Evolutionary conservation across 2,797 vertebrate genomes (phyloP).

Genomic region (Heterohyrax brucei): DNA sequence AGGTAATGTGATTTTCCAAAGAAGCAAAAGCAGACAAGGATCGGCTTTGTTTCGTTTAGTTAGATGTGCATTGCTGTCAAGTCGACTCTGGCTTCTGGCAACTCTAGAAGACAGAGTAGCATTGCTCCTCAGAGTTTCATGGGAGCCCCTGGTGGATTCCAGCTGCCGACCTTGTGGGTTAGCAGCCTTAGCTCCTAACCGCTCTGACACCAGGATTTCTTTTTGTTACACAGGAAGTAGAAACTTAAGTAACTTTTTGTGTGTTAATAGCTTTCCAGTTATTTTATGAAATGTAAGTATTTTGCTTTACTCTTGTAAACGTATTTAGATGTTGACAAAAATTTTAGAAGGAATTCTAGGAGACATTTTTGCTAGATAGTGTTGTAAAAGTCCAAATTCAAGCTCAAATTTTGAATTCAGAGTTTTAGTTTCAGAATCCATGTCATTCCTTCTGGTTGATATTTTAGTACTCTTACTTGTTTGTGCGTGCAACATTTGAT

Average conservation of each 20-base stretch:
- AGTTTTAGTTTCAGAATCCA: constrained; percentile 51
- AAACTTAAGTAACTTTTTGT: too few relatives aligned
- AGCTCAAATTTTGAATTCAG: constrained; percentile 53
- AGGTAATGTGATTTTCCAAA: background rate
- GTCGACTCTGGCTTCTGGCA: too few relatives aligned
- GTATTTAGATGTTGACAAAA: constrained; percentile 48
- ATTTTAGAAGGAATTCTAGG: constrained; percentile 23
- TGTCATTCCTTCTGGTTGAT: background rate
- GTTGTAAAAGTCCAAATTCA: constrained; percentile 50
- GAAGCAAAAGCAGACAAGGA: background rate
- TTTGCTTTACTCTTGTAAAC: constrained; percentile 41
- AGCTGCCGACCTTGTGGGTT: too few relatives aligned
- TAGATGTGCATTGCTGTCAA: too few relatives aligned
- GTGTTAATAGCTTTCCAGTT: background rate
- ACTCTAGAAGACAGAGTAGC: too few relatives aligned
- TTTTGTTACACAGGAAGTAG: background rate
- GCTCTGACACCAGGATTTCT: too few relatives aligned
- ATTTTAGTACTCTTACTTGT: constrained; percentile 45
- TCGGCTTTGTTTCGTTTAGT: background rate
- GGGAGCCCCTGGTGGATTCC: too few relatives aligned
- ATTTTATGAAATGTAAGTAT: constrained; percentile 36
- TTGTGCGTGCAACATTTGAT: constrained; percentile 31
- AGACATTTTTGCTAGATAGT: constrained; percentile 28
- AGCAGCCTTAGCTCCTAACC: too few relatives aligned
- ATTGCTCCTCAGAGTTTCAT: too few relatives aligned